Evolutionary conservation across 2,797 vertebrate species (phyloP), one percentile per base, ranked within the genome.

Genomic region (Anas flavirostris): DNA sequence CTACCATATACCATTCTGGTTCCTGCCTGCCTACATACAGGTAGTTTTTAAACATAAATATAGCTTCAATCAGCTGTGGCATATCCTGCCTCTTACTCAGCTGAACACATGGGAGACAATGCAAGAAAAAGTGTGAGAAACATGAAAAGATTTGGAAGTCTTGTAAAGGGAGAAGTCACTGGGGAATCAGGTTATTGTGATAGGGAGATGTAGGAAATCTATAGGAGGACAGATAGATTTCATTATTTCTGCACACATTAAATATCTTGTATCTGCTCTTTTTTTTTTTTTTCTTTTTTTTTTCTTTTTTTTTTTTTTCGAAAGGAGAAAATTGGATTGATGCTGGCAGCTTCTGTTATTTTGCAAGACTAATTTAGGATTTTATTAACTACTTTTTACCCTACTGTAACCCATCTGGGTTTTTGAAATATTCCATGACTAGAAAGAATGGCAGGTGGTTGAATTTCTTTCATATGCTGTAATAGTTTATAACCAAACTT

Each of bases 321-420:
- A 16, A 52, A 80, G 53, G 16, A 82, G 44, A 79, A 95, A 86
- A 87, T 75, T 80, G 52, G 12, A 58, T 92, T 87, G 64, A 85
- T 94, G 48, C 48, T 96, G 53, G 74, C 84, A 85, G 68, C 60
- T 50, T 92, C 53, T 90, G 58, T 81, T 88, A 46, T 68, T 90
- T 93, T 82, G 44, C 87, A 93, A 82, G 56, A 55, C 44, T 85
- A 78, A 89, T 89, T 95, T 60, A 75, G 85, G 73, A 91, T 50
- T 56, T 68, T 82, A 63, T 91, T 85, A 85, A 85, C 75, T 46
- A 53, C 15, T 60, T 80, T 70, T 28, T 95, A 77, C 13, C 10
- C 39, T 67, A 15, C 18, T 18, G 21, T 70, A 87, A 80, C 16
- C 70, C 35, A 7, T 59, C 18, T 70, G 53, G 7, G 9, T 75